Percentiles rank a stretch among this genome's conserved stretches.
Conservation (phyloP, 2,797 vertebrate species). For the Spinus olivaceus region DNA sequence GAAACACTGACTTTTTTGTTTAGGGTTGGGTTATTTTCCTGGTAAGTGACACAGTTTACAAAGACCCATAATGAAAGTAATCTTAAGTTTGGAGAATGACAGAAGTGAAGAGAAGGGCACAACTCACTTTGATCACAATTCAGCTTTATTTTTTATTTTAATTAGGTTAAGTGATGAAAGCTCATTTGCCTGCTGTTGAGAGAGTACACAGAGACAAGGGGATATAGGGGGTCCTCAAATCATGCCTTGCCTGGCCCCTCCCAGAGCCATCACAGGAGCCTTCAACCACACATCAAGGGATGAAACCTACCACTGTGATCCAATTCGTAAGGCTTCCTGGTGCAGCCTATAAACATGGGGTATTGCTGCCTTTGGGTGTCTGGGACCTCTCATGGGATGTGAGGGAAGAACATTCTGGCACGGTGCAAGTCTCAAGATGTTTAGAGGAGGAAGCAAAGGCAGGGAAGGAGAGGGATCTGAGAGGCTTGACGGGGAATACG, state of each 20-base stretch:
- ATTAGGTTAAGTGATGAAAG: not conserved
- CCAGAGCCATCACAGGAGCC: not conserved
- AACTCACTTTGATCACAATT: not conserved
- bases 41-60: not conserved
- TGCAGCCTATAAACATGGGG: not conserved
- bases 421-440: rapidly evolving
- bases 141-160: not conserved
- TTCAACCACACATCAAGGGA: not conserved
- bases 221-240: rapidly evolving
- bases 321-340: not conserved
- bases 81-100: not conserved
- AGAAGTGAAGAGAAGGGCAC: not conserved
- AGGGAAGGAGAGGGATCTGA: not conserved
- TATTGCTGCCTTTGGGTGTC: not conserved
- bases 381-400: not conserved
- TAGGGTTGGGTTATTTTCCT: not conserved
- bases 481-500: not conserved
- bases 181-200: rapidly evolving
- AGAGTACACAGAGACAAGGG: not conserved
- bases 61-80: not conserved
- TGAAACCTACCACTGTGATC: not conserved
- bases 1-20: not conserved
- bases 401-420: not conserved
- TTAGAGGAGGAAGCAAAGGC: not conserved
- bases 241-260: not conserved